A percentile compares a stretch with the other conserved stretches of the same genome.
phyloP scores from a whole-genome alignment of 2,888 invertebrate genomes.

The Acronicta alni region DNA sequence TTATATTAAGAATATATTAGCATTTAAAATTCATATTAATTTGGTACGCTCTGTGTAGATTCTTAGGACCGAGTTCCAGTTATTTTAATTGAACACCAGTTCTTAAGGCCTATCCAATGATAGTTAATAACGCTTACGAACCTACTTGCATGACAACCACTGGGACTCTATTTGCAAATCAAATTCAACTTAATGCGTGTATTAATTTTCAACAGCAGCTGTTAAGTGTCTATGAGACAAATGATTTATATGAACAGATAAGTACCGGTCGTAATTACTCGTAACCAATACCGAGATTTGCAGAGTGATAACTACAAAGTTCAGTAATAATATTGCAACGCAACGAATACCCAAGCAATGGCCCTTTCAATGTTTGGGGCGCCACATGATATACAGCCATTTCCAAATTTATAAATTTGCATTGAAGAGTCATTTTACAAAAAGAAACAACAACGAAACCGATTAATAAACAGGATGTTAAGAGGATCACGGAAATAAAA shows the following conservation, averaged over 20 bases:
- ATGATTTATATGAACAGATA: conserved; percentile 77
- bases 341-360: conserved; percentile 27
- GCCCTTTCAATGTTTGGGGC: conserved; percentile 23
- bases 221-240: conserved; percentile 66
- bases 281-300: conserved; percentile 64
- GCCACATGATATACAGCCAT: conserved; percentile 23
- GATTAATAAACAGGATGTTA: conserved; percentile 25
- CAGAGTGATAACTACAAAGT: conserved; percentile 61
- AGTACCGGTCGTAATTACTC: conserved; percentile 67
- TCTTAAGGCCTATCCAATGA: conserved; percentile 62
- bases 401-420: conserved; percentile 22
- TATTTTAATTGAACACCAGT: conserved; percentile 70
- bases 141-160: conserved; percentile 68
- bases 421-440: conserved; percentile 12
- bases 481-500: conserved; percentile 42
- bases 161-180: conserved; percentile 76
- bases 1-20: conserved; percentile 68
- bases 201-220: conserved; percentile 74
- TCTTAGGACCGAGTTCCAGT: conserved; percentile 70
- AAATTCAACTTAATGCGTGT: conserved; percentile 73
- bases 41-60: conserved; percentile 60
- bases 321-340: conserved; percentile 49
- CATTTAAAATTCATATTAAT: conserved; percentile 66
- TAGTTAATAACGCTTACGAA: conserved; percentile 62
- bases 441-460: conserved; percentile 6